Conservation (phyloP, 2,113 vertebrate genomes). For the Charina bottae region DNA sequence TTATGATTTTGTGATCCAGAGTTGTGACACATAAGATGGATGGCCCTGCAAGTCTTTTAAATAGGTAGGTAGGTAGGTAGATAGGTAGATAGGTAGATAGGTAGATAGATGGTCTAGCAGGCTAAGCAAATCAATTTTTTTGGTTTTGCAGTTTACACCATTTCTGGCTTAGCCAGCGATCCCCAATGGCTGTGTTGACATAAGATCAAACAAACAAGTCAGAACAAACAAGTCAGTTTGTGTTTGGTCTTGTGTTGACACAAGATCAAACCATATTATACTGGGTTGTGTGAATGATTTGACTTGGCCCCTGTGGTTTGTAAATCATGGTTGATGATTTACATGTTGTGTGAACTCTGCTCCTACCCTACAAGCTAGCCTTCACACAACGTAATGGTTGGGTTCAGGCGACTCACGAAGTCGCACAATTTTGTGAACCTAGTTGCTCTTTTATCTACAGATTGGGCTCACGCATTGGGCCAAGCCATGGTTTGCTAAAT, state of each 20-base stretch:
- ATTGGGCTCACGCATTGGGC: background rate
- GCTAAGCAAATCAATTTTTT: background rate
- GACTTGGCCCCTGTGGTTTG: background rate
- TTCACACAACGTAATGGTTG: background rate
- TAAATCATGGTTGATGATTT: background rate
- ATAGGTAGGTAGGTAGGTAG: background rate
- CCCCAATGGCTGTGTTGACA: background rate
- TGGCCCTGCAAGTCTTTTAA: background rate
- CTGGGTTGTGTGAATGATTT: background rate
- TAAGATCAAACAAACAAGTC: no score
- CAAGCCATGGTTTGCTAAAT: background rate
- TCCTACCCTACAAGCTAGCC: background rate
- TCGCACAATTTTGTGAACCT: background rate
- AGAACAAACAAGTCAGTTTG: no score
- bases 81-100: background rate
- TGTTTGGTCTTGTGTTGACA: no score
- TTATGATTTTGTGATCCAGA: background rate
- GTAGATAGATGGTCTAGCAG: background rate
- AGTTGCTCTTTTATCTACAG: background rate
- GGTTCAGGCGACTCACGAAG: background rate
- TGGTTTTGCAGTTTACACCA: background rate
- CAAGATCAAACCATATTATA: background rate
- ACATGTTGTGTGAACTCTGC: background rate
- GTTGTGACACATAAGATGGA: background rate
- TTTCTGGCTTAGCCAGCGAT: background rate